Conservation (phyloP, 2,888 invertebrate species). For the Fragum whitleyi region DNA sequence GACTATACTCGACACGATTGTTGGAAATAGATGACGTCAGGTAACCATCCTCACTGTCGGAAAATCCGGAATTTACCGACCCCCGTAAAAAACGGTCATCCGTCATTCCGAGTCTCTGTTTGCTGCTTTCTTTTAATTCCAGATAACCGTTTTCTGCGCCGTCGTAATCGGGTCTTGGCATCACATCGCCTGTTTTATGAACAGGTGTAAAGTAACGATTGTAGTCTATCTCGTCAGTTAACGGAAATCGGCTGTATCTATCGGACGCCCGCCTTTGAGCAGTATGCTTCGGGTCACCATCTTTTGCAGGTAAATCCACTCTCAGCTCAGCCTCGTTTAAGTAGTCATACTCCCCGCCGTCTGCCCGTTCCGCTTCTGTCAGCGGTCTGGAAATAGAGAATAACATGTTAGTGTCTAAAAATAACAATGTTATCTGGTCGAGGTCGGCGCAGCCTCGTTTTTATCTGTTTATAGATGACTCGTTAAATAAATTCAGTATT, state of each 20-base stretch:
- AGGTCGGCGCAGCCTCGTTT: too few species aligned
- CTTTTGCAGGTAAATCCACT: conserved; percentile 4
- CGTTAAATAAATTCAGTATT: too few species aligned
- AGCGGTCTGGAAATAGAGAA: background rate
- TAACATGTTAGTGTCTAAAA: too few species aligned
- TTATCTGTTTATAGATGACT: too few species aligned
- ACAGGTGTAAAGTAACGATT: background rate
- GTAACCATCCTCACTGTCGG: conserved; percentile 18
- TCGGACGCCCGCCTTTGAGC: background rate
- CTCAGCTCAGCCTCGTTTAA: background rate
- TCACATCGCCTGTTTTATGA: background rate
- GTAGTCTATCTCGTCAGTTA: background rate
- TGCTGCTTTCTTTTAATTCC: background rate
- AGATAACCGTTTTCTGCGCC: background rate
- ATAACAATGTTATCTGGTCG: too few species aligned
- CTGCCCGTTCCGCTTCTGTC: background rate
- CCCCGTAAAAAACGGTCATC: background rate
- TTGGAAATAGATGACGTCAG: background rate
- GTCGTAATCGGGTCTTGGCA: conserved; percentile 2
- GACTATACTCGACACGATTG: background rate
- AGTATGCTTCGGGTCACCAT: background rate
- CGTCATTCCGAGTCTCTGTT: conserved; percentile 4
- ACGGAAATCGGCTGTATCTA: background rate
- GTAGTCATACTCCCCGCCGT: conserved; percentile 14
- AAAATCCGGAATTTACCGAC: background rate